A percentile compares a stretch with the other conserved stretches of the same genome.
Evolutionary conservation across 2,888 invertebrate genomes (phyloP).

Genomic region (Polydrusus pterygomalis): DNA sequence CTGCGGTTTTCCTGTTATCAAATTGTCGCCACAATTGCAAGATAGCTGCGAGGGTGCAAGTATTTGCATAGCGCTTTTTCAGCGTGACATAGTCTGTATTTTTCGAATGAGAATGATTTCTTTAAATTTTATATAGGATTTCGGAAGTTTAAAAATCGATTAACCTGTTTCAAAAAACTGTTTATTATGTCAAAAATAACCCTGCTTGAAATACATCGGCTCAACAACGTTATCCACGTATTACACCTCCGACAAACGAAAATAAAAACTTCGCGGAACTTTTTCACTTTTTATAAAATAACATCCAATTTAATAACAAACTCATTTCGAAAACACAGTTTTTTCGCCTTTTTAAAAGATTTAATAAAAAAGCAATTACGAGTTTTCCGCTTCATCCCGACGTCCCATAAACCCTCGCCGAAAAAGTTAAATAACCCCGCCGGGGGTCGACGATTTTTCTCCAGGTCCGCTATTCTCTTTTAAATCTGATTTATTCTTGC

Average conservation of each 20-base stretch:
- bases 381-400: conserved; percentile 36
- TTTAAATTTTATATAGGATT: no score
- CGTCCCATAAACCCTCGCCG: conserved; percentile 23
- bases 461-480: conserved; percentile 16
- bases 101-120: no score
- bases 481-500: conserved; percentile 28
- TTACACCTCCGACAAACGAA: not conserved
- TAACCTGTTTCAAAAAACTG: no score
- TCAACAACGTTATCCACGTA: not conserved
- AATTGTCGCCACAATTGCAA: no score
- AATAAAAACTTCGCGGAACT: conserved; percentile 36
- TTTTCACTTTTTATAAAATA: conserved; percentile 52
- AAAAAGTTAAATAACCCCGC: conserved; percentile 38
- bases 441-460: conserved; percentile 20
- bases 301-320: conserved; percentile 51
- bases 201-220: not conserved
- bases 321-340: conserved; percentile 36
- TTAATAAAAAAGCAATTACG: conserved; percentile 56
- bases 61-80: no score
- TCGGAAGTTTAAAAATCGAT: no score
- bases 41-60: no score
- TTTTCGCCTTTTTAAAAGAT: conserved; percentile 51
- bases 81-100: no score
- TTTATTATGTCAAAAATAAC: not conserved
- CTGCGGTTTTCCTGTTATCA: no score